These are phyloP conservation scores for Scaptomyza cyrtandrae DNA, from an alignment of 2,888 invertebrate species.

Conservation along the genomic window DNA sequence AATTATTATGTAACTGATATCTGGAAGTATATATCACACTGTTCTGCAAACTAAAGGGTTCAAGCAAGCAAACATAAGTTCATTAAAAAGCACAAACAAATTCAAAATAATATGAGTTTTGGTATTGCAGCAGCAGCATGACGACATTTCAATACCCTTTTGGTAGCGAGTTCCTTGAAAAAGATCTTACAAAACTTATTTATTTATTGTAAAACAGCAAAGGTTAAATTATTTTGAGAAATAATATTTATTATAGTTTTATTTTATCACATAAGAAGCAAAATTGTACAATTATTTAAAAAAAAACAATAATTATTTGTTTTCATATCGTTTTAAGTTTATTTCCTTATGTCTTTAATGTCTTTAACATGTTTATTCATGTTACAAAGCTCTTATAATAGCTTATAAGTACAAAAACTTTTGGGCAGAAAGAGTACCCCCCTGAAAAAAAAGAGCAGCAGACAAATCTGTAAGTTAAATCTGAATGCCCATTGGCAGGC, in stretches of 20 bases:
- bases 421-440: too few species aligned
- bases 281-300: too few species aligned
- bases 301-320: too few species aligned
- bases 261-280: too few species aligned
- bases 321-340: too few species aligned
- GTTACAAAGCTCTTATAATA: neutral
- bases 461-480: slow-evolving; percentile 66
- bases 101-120: slow-evolving; percentile 6
- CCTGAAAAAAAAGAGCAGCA: neutral
- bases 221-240: too few species aligned
- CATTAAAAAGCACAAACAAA: slow-evolving; percentile 40
- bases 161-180: neutral
- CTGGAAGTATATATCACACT: slow-evolving; percentile 22
- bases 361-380: neutral
- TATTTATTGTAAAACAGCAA: too few species aligned
- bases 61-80: slow-evolving; percentile 29
- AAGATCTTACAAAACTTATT: neutral
- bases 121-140: neutral
- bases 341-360: too few species aligned
- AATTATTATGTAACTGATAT: slow-evolving; percentile 55
- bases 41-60: neutral
- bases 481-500: slow-evolving; percentile 54
- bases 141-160: slow-evolving; percentile 17
- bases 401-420: too few species aligned
- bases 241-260: too few species aligned